Percentiles rank a stretch among this genome's conserved stretches.
Conservation (phyloP, 2,113 vertebrate species). For the Craseonycteris thonglongyai region DNA sequence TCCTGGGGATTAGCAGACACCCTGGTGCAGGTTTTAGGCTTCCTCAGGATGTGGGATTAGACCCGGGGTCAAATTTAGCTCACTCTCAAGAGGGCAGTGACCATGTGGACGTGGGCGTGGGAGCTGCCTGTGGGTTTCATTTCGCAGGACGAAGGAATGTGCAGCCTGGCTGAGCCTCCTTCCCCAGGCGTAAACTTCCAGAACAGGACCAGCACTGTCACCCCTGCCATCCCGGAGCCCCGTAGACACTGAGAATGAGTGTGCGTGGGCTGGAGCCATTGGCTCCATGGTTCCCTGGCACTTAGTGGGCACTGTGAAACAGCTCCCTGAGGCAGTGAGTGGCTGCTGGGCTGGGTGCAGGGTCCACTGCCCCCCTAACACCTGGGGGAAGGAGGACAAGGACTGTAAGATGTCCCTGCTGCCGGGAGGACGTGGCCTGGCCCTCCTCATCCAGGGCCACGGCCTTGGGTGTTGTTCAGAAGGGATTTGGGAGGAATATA, state of each 20-base stretch:
- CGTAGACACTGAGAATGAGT: not conserved
- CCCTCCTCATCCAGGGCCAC: not conserved
- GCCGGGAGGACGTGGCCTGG: not conserved
- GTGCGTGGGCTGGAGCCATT: not conserved
- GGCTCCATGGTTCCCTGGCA: not conserved
- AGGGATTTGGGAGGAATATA: no score
- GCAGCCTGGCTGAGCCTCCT: not conserved
- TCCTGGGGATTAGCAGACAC: not conserved
- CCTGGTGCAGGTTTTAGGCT: not conserved
- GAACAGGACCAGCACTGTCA: not conserved
- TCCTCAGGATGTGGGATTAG: not conserved
- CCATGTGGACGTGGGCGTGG: rapidly evolving
- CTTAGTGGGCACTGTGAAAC: not conserved
- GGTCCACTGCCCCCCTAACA: no score
- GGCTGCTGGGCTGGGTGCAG: not conserved
- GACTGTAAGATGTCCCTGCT: not conserved
- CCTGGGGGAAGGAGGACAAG: no score
- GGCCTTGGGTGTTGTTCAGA: not conserved
- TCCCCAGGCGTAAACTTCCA: not conserved
- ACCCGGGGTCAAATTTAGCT: not conserved
- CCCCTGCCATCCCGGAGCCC: no score
- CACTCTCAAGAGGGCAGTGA: not conserved
- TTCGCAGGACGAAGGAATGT: not conserved
- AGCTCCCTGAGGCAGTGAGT: not conserved
- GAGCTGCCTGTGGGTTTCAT: not conserved